Evolutionary conservation across 2,888 invertebrate species (phyloP).

Genomic region (Morpho deidamia): DNA sequence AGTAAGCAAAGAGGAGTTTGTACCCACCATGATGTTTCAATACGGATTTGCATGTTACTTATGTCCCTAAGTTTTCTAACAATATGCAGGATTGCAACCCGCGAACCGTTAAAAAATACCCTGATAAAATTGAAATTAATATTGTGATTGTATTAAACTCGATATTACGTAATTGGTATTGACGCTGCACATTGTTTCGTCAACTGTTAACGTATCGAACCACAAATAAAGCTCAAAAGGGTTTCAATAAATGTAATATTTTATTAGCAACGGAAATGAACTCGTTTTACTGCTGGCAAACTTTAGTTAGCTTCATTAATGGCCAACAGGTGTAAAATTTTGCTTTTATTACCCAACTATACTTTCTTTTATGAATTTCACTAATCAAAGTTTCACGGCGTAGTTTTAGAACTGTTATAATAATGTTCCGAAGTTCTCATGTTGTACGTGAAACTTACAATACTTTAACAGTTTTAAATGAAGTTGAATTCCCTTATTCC

Average conservation of each 20-base stretch:
- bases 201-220: conserved; percentile 10
- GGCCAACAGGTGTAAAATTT: conserved; percentile 23
- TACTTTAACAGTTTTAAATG: neutral
- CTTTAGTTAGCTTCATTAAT: conserved; percentile 20
- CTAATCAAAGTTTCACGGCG: conserved; percentile 18
- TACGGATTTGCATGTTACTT: no score
- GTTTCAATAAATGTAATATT: conserved; percentile 17
- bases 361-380: conserved; percentile 8
- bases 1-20: no score
- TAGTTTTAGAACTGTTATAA: conserved; percentile 15
- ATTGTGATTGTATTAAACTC: no score
- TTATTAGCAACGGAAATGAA: conserved; percentile 19
- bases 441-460: conserved; percentile 7
- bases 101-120: no score
- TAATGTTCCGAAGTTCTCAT: conserved; percentile 12
- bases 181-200: conserved; percentile 1
- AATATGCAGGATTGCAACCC: no score
- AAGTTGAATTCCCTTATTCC: neutral
- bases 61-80: no score
- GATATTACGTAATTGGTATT: no score
- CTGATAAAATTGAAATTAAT: no score
- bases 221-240: conserved; percentile 8
- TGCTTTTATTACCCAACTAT: conserved; percentile 14
- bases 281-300: conserved; percentile 6
- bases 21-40: no score